These are phyloP conservation scores for Solenodon paradoxus DNA, from an alignment of 2,113 vertebrate genomes.

Conservation along the genomic window DNA sequence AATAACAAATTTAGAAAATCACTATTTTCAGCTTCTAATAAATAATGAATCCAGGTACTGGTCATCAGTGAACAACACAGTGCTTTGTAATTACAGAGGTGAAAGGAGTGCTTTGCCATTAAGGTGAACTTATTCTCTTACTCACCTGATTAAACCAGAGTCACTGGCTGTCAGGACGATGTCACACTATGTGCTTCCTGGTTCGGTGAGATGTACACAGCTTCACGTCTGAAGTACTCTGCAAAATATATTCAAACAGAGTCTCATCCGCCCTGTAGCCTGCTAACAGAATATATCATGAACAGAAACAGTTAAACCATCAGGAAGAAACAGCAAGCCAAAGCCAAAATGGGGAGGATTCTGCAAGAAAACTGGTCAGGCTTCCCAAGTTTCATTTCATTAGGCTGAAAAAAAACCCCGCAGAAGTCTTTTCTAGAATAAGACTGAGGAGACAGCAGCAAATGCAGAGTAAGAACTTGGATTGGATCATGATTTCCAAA, in stretches of 20 bases:
- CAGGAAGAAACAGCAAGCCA: not conserved
- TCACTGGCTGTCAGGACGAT: not conserved
- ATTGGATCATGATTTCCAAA: not conserved
- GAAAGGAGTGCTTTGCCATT: not conserved
- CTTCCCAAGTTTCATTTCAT: not conserved
- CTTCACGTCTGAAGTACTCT: not conserved
- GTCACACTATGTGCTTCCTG: not conserved
- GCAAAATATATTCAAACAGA: not conserved
- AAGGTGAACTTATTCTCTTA: not conserved
- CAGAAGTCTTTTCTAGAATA: not conserved
- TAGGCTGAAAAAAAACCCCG: not conserved
- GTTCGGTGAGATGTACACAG: not conserved
- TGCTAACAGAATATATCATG: not conserved
- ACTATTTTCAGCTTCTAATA: not conserved
- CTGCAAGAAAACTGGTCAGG: not conserved
- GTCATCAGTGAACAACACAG: not conserved
- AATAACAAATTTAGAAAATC: not conserved
- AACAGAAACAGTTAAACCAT: not conserved
- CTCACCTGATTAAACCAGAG: not conserved
- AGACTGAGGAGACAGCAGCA: not conserved
- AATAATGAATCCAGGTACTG: not conserved
- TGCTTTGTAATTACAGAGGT: not conserved
- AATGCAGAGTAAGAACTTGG: not conserved
- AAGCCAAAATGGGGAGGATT: not conserved
- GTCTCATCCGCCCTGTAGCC: not conserved